Evolutionary conservation across 1,140 invertebrate species (phyloP), one percentile per base, ranked within the genome.

Genomic region (Eueides isabella): DNA sequence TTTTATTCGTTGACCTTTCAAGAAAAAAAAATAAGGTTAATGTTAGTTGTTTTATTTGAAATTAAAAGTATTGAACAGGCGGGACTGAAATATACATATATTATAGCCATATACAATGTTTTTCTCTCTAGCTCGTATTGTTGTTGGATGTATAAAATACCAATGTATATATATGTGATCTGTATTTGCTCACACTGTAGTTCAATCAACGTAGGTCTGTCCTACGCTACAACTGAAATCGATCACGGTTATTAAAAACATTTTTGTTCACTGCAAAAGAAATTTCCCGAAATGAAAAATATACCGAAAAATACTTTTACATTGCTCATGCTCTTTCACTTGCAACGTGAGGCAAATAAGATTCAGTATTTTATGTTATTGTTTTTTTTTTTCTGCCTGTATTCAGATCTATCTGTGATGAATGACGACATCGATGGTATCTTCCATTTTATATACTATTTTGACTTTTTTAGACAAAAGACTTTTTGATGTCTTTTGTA

Each of bases 321-420:
- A 55, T 55, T 55, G 23, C 23, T 55, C 7, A 55, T 23, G 48
- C 48, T 55, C 48, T 55, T 55, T 55, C 48, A 23, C 23, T 55
- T 26, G 48, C 48, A 14, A 3, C 48, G 19, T 55, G 19, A 26
- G 19, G 9, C 23, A 12, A 11, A 12, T 55, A 55, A 55, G 23
- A 26, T 2, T 55, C 19, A 26, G 48, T 26, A 23, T 26, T 26
- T 12, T 26, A 23, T 11, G 7, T 55, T 12, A 23, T 55, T 55
- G 48, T 55, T 55, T 55, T 2, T 7, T 7, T 4, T 26, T 55
- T 48, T 48, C n/a, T 16, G 41, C 19, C 11, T 55, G 7, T 23
- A 23, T 23, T 26, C 19, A 23, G 7, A 55, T 23, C 44, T 55
- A 11, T 55, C 2, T 55, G 19, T 55, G 23, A 19, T 55, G 23